A percentile compares a stretch with the other conserved stretches of the same genome.
Evolutionary conservation across 2,113 vertebrate species (phyloP).

Genomic region (Pterocles gutturalis): DNA sequence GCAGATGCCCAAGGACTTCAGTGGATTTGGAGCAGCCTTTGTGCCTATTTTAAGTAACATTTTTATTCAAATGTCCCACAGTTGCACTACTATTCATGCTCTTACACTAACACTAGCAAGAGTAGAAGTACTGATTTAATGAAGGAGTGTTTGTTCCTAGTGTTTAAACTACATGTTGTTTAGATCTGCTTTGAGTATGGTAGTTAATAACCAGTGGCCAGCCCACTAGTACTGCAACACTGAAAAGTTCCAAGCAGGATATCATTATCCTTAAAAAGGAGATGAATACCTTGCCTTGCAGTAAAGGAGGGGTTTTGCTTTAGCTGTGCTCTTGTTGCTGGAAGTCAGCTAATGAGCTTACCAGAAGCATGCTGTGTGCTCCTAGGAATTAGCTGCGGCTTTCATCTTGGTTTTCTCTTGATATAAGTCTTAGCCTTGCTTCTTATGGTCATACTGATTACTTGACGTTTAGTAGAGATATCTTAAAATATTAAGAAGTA

Average conservation of each 20-base stretch:
- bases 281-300: constrained; percentile 45
- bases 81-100: constrained; percentile 41
- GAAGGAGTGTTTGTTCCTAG: not conserved
- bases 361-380: not conserved
- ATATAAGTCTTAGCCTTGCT: not conserved
- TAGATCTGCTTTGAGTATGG: constrained; percentile 9
- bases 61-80: constrained; percentile 48
- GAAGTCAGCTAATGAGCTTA: constrained; percentile 48
- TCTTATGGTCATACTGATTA: not conserved
- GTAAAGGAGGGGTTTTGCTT: not conserved
- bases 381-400: constrained; percentile 6
- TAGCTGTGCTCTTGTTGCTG: constrained; percentile 37
- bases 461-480: not conserved
- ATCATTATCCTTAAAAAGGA: constrained; percentile 48
- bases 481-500: not conserved
- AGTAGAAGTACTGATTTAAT: constrained; percentile 4
- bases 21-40: constrained; percentile 51
- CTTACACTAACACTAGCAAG: not conserved
- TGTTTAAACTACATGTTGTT: constrained; percentile 26
- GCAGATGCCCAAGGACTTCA: constrained; percentile 55
- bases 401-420: constrained; percentile 21
- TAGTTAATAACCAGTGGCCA: constrained; percentile 34
- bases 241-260: constrained; percentile 43
- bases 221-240: constrained; percentile 1
- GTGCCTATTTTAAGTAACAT: constrained; percentile 58